Conservation (phyloP, 2,888 invertebrate genomes). For the Eilema griseolum region DNA sequence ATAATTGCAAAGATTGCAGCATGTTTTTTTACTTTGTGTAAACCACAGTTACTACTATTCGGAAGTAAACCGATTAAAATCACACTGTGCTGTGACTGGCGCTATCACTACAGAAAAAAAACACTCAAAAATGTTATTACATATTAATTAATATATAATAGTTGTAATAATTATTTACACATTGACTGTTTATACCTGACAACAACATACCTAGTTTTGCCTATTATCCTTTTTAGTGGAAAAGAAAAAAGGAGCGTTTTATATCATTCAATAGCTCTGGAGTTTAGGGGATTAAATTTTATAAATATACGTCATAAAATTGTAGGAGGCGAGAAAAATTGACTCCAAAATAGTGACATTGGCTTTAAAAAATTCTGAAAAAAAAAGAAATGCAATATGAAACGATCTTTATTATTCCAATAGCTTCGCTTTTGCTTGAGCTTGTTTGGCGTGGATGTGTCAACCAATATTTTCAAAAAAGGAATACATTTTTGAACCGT, state of each 20-base stretch:
- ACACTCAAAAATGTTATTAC: background rate
- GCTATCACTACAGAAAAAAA: background rate
- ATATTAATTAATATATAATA: background rate
- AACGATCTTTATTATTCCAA: conserved; percentile 58
- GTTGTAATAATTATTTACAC: background rate
- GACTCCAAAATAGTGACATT: conserved; percentile 65
- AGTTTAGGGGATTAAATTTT: too few relatives aligned
- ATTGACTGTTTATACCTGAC: too few relatives aligned
- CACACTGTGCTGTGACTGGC: background rate
- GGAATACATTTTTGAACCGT: conserved; percentile 20
- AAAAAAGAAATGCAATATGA: conserved; percentile 35
- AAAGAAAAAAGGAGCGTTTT: background rate
- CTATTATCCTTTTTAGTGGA: too few relatives aligned
- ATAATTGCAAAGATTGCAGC: background rate
- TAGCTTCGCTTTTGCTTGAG: conserved; percentile 85
- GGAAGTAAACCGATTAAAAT: background rate
- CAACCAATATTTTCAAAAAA: conserved; percentile 32
- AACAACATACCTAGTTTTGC: too few relatives aligned
- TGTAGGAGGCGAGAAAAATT: background rate
- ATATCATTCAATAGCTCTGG: too few relatives aligned
- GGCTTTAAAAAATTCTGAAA: conserved; percentile 35
- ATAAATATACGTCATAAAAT: too few relatives aligned
- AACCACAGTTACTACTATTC: background rate
- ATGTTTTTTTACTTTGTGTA: background rate
- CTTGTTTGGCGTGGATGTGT: conserved; percentile 77